A percentile compares a stretch with the other conserved stretches of the same genome.
These are phyloP conservation scores for Balearica regulorum DNA, from an alignment of 2,797 vertebrate genomes.

Conservation along the genomic window DNA sequence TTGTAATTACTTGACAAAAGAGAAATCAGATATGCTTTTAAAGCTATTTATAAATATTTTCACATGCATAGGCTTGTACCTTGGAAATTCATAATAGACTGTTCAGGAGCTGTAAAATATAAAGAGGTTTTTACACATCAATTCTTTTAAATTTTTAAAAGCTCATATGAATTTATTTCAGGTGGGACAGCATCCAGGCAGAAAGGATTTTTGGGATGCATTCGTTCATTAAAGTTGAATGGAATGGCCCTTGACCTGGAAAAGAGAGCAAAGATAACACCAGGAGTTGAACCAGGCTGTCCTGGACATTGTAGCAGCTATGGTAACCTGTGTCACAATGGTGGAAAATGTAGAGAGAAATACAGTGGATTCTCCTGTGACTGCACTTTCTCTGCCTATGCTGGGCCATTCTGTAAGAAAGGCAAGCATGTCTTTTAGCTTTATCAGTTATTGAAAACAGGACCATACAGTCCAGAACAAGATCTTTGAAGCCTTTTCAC, in stretches of 20 bases:
- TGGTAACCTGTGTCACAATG: slow-evolving; percentile 84
- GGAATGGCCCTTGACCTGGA: slow-evolving; percentile 87
- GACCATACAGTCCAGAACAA: neutral
- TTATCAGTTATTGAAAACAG: neutral
- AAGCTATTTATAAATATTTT: neutral
- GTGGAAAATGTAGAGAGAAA: slow-evolving; percentile 84
- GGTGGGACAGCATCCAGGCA: slow-evolving; percentile 93
- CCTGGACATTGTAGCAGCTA: slow-evolving; percentile 93
- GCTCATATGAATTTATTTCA: slow-evolving; percentile 48
- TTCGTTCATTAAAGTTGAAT: slow-evolving; percentile 88
- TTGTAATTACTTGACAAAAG: neutral
- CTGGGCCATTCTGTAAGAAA: slow-evolving; percentile 86
- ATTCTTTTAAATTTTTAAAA: neutral
- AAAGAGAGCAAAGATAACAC: slow-evolving; percentile 87
- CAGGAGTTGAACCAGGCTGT: slow-evolving; percentile 88
- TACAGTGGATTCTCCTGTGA: slow-evolving; percentile 86
- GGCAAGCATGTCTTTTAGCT: slow-evolving; percentile 67
- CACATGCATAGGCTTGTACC: neutral
- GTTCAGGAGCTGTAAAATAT: neutral
- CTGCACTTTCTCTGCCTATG: slow-evolving; percentile 82
- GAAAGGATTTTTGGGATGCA: slow-evolving; percentile 90
- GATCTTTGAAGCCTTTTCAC: neutral
- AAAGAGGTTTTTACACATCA: neutral
- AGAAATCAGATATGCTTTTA: neutral
- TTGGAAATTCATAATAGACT: neutral